These are phyloP conservation scores for Tragulus kanchil DNA, from an alignment of 2,113 vertebrate species.

Conservation along the genomic window DNA sequence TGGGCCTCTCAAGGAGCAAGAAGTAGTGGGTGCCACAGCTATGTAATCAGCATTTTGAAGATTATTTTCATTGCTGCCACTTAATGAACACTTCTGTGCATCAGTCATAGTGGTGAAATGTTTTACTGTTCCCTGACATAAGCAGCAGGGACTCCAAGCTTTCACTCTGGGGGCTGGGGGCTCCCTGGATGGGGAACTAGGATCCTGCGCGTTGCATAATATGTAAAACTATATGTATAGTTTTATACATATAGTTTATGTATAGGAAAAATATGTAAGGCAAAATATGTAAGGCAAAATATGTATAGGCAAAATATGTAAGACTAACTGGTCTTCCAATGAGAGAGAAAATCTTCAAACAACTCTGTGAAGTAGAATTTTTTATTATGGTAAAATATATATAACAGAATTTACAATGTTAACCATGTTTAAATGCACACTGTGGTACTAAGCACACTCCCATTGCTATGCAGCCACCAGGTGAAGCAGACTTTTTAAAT, in stretches of 20 bases:
- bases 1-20: not conserved
- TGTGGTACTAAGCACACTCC: not conserved
- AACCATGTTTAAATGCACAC: not conserved
- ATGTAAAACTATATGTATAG: not conserved
- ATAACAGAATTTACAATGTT: not conserved
- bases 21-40: not conserved
- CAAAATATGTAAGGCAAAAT: too few species aligned
- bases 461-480: not conserved
- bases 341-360: not conserved
- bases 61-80: not conserved
- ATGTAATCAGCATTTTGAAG: not conserved
- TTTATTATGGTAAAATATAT: not conserved
- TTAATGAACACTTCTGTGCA: not conserved
- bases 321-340: too few species aligned
- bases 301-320: too few species aligned
- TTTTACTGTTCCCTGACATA: not conserved
- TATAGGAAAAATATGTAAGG: too few species aligned
- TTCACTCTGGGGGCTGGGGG: not conserved
- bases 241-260: too few species aligned
- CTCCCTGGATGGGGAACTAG: not conserved
- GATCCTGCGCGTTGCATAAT: not conserved
- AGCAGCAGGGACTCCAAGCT: not conserved
- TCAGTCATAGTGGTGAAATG: not conserved
- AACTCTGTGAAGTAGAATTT: not conserved
- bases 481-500: not conserved